Percentiles rank a stretch among this genome's conserved stretches.
Conservation (phyloP, 1,140 invertebrate genomes). For the Drosophila nannoptera region DNA sequence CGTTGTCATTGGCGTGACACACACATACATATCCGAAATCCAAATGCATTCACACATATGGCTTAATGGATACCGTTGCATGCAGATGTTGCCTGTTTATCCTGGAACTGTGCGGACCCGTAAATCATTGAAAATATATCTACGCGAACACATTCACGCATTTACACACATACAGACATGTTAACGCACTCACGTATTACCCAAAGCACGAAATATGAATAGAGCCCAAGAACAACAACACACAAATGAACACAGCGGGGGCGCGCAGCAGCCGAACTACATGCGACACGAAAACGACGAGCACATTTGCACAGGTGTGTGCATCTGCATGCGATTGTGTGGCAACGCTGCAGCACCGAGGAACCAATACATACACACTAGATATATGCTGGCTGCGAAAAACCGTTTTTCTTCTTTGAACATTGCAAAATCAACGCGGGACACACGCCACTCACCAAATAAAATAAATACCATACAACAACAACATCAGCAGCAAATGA, state of each 20-base stretch:
- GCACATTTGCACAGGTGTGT: conserved; percentile 71
- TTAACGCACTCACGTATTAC: not conserved
- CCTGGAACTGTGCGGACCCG: conserved; percentile 11
- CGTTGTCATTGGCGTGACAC: conserved; percentile 31
- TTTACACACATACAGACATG: not conserved
- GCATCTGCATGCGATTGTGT: conserved; percentile 47
- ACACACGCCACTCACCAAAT: conserved; percentile 55
- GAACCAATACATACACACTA: conserved; percentile 71
- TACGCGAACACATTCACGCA: conserved; percentile 13
- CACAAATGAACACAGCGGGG: conserved; percentile 29
- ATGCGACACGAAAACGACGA: conserved; percentile 25
- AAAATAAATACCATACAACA: conserved; percentile 15
- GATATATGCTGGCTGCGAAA: conserved; percentile 59
- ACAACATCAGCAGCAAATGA: not conserved
- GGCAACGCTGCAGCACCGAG: conserved; percentile 66
- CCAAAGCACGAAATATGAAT: conserved; percentile 32
- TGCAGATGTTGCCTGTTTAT: conserved; percentile 28
- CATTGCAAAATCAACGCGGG: conserved; percentile 50
- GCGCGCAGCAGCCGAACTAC: conserved; percentile 35
- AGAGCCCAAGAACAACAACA: conserved; percentile 15
- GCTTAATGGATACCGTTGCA: conserved; percentile 42
- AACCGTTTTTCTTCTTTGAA: conserved; percentile 29
- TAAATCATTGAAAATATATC: conserved; percentile 37
- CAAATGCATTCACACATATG: not conserved
- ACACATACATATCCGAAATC: not conserved